phyloP scores from a whole-genome alignment of 1,140 invertebrate species.

The Magallana gigas region DNA sequence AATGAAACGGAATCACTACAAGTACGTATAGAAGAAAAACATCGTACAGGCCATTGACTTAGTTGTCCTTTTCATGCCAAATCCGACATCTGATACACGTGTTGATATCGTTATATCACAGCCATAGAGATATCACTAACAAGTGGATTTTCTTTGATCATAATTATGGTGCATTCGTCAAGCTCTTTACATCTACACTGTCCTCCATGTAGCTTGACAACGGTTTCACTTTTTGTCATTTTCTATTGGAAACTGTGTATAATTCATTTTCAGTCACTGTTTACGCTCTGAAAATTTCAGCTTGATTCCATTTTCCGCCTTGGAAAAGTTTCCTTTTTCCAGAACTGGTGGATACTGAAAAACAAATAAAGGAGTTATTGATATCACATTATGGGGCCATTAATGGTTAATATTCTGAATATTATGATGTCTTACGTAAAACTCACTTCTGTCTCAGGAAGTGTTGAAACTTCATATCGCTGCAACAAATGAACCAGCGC shows the following conservation, averaged over 20 bases:
- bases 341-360: conserved; percentile 41
- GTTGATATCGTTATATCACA: too few relatives aligned
- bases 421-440: not conserved
- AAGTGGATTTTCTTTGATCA: too few relatives aligned
- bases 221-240: not conserved
- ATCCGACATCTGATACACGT: not conserved
- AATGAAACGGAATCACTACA: not conserved
- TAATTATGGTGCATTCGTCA: too few relatives aligned
- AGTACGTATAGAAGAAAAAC: not conserved
- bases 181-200: too few relatives aligned
- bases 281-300: conserved; percentile 14
- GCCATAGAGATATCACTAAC: too few relatives aligned
- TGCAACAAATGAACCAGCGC: conserved; percentile 57
- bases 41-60: not conserved
- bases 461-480: conserved; percentile 48
- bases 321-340: conserved; percentile 24
- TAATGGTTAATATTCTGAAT: not conserved
- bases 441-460: conserved; percentile 47
- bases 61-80: not conserved
- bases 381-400: not conserved
- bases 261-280: not conserved
- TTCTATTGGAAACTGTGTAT: not conserved
- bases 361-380: not conserved
- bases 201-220: not conserved
- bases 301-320: conserved; percentile 39